Base-by-base conservation (phyloP, 2,797 vertebrate genomes). In the Distichodus sexfasciatus region DNA sequence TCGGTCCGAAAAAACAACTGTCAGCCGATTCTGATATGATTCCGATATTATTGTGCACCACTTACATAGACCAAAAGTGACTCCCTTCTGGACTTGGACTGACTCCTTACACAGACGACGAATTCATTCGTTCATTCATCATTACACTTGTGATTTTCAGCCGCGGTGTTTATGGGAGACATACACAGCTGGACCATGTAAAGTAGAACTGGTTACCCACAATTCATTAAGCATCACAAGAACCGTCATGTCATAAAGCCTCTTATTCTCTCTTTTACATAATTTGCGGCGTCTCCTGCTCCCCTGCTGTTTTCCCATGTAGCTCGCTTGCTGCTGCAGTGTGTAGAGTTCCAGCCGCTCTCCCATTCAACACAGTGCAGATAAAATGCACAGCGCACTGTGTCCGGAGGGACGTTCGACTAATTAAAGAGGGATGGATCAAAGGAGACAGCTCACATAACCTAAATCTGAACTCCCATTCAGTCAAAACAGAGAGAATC, bases 371-470 rank as follows among this genome's bases (percentile, higher is more conserved):
- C 54, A 68, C 6, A 38, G 41, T 10, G 21, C 19, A 55, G 65
- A 67, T 47, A 28, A 67, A 68, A 59, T 9, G 35, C 12, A 9
- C 35, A 24, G 21, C 43, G 7, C 21, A 29, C 14, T 17, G 51
- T 55, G 41, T 55, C 26, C 48, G 8, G 14, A 58, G 43, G 51
- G 17, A n/a, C 7, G 6, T 38, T 21, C 15, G 4, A 48, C 46
- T 59, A 50, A 59, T 50, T 69, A 40, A 50, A 19, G 12, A 69
- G 31, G 15, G 43, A 26, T 12, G 35, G 44, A 68, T 40, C 33
- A 50, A 33, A 40, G 23, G 35, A 59, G 21, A 23, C 55, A 41
- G 36, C 55, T 41, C 23, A 15, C 36, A 41, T 41, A 59, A 23
- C 36, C 8, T 21, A 35, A 59, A 41, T 41, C 23, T 26, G 23